Evolutionary conservation across 2,113 vertebrate genomes (phyloP), one percentile per base, ranked within the genome.

Genomic region (Myocastor coypus): DNA sequence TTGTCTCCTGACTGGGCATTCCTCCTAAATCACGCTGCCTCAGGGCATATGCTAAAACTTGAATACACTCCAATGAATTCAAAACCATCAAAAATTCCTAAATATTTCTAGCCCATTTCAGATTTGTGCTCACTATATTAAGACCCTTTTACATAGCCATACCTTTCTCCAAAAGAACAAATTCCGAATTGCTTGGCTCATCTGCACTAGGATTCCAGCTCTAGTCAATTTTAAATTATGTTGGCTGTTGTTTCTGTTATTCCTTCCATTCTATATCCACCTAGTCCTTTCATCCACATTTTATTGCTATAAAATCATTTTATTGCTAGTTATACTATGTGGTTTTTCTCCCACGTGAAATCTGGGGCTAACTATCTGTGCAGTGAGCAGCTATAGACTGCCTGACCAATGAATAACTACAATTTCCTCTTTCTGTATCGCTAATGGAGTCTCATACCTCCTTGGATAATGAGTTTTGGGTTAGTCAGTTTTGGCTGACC

Each of bases 311-410:
- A 46, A 30, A 85, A 71, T 59, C 69, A 89, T 92, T 80, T 96
- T 84, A 32, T 95, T 83, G 46, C 14, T 73, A 50, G 73, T 73
- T 85, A 95, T 52, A 91, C 40, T 26, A 40, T 77, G 5, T 69
- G 24, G 1, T 86, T 92, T 92, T 95, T 87, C 84, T 92, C 75
- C 94, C 55, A 73, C 55, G 71, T 75, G 22, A 40, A 93, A 89
- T 26, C 32, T 75, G 26, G 28, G 14, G 87, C 40, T 66, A 46
- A 59, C 16, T 91, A 73, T 93, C 66, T 64, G 30, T 83, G 46
- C 75, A 83, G 20, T 87, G 83, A 88, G 71, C 40, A 52, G 40
- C 40, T 83, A 20, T 32, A 87, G 28, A 96, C 22, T 61, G 20
- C 83, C 59, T 19, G 83, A 84, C 64, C 50, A 88, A 89, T 30